Evolutionary conservation across 2,888 invertebrate genomes (phyloP).

Genomic region (Standfussiana lucernea): DNA sequence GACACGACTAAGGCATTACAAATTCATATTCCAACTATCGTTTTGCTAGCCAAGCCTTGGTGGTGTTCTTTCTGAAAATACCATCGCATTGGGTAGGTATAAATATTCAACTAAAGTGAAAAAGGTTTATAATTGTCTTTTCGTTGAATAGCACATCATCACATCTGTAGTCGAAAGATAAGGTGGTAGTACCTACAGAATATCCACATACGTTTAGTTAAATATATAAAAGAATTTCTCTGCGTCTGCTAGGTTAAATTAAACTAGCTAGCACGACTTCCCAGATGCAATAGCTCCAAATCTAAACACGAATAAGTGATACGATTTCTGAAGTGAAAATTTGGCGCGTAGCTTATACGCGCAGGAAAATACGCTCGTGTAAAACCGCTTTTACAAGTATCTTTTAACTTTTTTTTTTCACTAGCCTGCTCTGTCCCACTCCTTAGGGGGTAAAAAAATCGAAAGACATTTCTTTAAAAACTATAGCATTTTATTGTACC

Average conservation of each 20-base stretch:
- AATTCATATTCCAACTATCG: neutral
- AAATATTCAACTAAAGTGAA: neutral
- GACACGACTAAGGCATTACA: neutral
- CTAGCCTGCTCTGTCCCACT: too few species aligned
- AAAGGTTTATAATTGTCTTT: neutral
- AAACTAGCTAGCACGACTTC: neutral
- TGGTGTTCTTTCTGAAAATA: neutral
- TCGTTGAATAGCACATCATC: neutral
- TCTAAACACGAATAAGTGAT: neutral
- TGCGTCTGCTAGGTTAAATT: neutral
- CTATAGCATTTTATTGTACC: neutral
- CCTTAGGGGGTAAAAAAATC: too few species aligned
- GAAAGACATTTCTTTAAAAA: neutral
- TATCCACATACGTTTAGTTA: neutral
- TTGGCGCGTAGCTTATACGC: neutral
- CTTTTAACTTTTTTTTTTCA: too few species aligned
- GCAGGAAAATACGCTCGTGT: too few species aligned
- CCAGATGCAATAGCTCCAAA: neutral
- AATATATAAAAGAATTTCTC: neutral
- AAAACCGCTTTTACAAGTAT: neutral
- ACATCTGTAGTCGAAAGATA: too few species aligned
- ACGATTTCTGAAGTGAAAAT: neutral
- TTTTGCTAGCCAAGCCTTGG: neutral
- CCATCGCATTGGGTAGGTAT: neutral
- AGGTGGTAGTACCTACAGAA: neutral